Conservation (phyloP, 2,888 invertebrate genomes). For the Amiota communis region DNA sequence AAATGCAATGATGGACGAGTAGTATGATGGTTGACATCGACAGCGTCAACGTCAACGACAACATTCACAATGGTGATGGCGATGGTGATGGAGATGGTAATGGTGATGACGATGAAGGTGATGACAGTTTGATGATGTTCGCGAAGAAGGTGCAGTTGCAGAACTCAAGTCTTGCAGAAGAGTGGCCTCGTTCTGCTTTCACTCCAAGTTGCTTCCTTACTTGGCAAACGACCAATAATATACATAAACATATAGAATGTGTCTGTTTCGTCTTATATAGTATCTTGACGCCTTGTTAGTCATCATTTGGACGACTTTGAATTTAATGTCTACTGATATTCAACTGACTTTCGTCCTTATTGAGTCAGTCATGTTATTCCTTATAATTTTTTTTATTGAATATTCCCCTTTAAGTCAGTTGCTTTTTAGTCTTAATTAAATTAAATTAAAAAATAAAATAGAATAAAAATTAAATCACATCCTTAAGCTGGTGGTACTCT, state of each 20-base stretch:
- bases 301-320: not conserved
- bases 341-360: not conserved
- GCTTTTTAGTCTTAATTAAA: slow-evolving; percentile 11
- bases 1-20: slow-evolving; percentile 35
- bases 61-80: not conserved
- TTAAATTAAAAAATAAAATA: not conserved
- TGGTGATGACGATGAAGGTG: no score
- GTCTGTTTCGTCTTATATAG: not conserved
- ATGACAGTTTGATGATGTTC: no score
- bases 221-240: slow-evolving; percentile 20
- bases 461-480: not conserved
- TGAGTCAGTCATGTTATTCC: not conserved
- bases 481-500: not conserved
- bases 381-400: not conserved
- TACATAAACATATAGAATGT: not conserved
- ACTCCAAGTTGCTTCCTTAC: not conserved
- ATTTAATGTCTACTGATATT: slow-evolving; percentile 17
- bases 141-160: no score
- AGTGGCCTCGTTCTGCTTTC: not conserved
- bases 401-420: not conserved
- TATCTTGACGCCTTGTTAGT: slow-evolving; percentile 2
- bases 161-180: no score
- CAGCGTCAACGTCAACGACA: slow-evolving; percentile 13
- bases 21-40: slow-evolving; percentile 29
- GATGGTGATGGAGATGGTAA: no score